A percentile compares a stretch with the other conserved stretches of the same genome.
Evolutionary conservation across 1,140 invertebrate species (phyloP).

Genomic region (Brevipalpus yothersi): DNA sequence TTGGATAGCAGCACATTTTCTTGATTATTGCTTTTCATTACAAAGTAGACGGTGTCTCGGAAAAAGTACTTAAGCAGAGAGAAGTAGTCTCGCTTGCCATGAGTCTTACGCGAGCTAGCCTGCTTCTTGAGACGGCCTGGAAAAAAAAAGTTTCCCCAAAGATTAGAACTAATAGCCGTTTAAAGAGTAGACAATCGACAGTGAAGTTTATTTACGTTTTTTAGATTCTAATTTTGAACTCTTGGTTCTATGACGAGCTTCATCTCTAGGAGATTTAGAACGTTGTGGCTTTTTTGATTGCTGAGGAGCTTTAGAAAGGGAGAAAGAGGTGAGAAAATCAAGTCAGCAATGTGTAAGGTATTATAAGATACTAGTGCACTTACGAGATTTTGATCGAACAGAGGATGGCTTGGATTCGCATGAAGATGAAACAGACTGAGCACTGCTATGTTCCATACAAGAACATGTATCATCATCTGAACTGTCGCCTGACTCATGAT

Average conservation of each 20-base stretch:
- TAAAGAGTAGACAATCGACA: background rate
- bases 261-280: background rate
- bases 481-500: too few relatives aligned
- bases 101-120: too few relatives aligned
- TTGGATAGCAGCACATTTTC: constrained; percentile 88
- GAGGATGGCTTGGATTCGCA: background rate
- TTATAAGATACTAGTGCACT: background rate
- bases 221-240: background rate
- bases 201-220: background rate
- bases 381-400: constrained; percentile 1
- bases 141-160: background rate
- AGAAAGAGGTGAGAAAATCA: too few relatives aligned
- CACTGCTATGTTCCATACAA: constrained; percentile 9
- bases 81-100: constrained; percentile 33
- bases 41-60: constrained; percentile 77
- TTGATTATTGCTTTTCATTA: constrained; percentile 92
- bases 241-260: background rate
- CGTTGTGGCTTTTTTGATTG: background rate
- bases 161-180: background rate
- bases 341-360: too few relatives aligned
- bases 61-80: constrained; percentile 84
- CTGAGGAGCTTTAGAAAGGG: too few relatives aligned
- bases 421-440: constrained; percentile 1
- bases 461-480: constrained; percentile 4
- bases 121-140: too few relatives aligned